A percentile compares a stretch with the other conserved stretches of the same genome.
These are phyloP conservation scores for Chorisops tibialis DNA, from an alignment of 2,888 invertebrate species.

Conservation along the genomic window DNA sequence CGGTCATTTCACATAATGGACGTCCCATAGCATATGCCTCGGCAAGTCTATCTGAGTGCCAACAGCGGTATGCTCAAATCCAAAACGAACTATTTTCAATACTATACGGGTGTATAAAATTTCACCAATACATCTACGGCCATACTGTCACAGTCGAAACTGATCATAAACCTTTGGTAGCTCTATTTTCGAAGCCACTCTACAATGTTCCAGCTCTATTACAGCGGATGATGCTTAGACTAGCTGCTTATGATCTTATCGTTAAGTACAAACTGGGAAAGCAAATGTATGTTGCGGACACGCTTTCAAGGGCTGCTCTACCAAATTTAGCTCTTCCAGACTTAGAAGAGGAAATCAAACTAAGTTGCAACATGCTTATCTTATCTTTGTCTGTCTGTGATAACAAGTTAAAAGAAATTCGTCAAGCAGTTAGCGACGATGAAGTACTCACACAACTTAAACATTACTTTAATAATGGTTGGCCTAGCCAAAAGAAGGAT, in stretches of 20 bases:
- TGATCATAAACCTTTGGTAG: slow-evolving; percentile 40
- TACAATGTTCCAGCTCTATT: slow-evolving; percentile 35
- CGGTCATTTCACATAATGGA: too few species aligned
- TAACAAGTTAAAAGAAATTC: slow-evolving; percentile 9
- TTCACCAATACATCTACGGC: slow-evolving; percentile 42
- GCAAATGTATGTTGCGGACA: slow-evolving; percentile 39
- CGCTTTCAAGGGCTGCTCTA: slow-evolving; percentile 38
- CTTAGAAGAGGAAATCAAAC: slow-evolving; percentile 7
- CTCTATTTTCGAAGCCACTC: slow-evolving; percentile 36
- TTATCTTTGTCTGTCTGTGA: slow-evolving; percentile 5
- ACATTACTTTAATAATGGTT: slow-evolving; percentile 24
- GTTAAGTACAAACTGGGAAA: slow-evolving; percentile 39
- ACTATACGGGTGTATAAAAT: slow-evolving; percentile 39
- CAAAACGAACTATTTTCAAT: slow-evolving; percentile 42
- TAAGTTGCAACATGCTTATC: slow-evolving; percentile 13
- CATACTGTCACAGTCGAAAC: too few species aligned
- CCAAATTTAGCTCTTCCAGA: neutral
- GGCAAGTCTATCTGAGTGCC: neutral
- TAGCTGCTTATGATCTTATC: slow-evolving; percentile 38
- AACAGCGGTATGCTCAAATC: too few species aligned
- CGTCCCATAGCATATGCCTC: slow-evolving; percentile 15
- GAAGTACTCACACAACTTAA: slow-evolving; percentile 18
- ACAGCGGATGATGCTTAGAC: slow-evolving; percentile 39
- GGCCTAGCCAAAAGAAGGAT: slow-evolving; percentile 9
- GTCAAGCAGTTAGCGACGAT: slow-evolving; percentile 7